phyloP scores from a whole-genome alignment of 2,797 vertebrate genomes.

The Peromyscus aztecus region DNA sequence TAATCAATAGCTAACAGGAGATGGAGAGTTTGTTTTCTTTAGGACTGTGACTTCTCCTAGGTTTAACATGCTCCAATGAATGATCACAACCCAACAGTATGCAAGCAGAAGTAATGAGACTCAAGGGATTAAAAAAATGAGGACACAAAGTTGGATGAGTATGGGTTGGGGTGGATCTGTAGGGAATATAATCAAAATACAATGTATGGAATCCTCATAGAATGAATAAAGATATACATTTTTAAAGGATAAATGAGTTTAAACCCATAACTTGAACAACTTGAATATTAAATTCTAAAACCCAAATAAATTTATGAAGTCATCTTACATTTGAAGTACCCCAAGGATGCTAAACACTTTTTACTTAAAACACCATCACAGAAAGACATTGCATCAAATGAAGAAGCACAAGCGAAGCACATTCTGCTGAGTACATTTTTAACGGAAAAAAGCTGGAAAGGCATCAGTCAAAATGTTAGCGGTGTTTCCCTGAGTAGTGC shows the following conservation, averaged over 20 bases:
- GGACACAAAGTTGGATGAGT: neutral
- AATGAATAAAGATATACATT: neutral
- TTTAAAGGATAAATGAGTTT: neutral
- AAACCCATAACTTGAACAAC: conserved; percentile 50
- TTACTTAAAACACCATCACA: conserved; percentile 15
- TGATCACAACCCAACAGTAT: neutral
- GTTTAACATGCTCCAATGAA: neutral
- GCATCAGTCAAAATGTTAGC: conserved; percentile 47
- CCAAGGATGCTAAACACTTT: neutral
- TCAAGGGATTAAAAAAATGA: neutral
- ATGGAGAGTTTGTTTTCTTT: neutral
- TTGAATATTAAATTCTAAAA: conserved; percentile 63
- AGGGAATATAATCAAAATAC: neutral
- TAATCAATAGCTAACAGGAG: neutral
- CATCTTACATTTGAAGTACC: neutral
- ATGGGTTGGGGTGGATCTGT: neutral
- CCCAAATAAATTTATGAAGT: conserved; percentile 51
- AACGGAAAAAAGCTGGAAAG: conserved; percentile 5
- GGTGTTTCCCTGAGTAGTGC: neutral
- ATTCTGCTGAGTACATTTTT: neutral
- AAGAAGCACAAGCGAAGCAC: neutral
- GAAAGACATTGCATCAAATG: neutral
- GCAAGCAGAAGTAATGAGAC: neutral
- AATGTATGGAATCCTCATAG: neutral
- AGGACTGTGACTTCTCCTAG: neutral